Evolutionary conservation across 2,888 invertebrate species (phyloP).

Genomic region (Callosobruchus maculatus): DNA sequence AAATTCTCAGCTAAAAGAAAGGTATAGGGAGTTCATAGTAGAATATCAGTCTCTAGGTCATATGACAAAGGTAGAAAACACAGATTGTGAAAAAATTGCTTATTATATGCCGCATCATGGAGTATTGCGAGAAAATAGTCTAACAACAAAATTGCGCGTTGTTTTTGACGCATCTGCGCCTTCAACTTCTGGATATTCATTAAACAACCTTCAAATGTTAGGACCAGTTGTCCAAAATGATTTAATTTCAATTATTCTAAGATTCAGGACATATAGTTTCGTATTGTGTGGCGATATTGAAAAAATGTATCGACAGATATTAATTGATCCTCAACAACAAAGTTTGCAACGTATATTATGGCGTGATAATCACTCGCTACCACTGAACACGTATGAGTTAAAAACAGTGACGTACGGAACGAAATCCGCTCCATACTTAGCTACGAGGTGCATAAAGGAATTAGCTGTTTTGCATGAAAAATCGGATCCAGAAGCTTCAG

Average conservation of each 20-base stretch:
- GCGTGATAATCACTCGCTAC: constrained; percentile 1
- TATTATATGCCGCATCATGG: constrained; percentile 4
- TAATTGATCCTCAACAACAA: constrained; percentile 4
- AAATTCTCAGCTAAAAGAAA: too few species aligned
- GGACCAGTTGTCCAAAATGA: constrained; percentile 5
- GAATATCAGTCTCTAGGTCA: too few species aligned
- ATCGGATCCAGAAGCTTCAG: constrained; percentile 1
- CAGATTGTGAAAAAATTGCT: too few species aligned
- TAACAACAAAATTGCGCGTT: not conserved
- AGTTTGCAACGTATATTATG: constrained; percentile 11
- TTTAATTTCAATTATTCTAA: constrained; percentile 13
- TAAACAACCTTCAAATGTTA: not conserved
- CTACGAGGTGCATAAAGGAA: constrained; percentile 12
- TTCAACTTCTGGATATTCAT: too few species aligned
- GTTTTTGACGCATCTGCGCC: too few species aligned
- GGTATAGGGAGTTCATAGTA: too few species aligned
- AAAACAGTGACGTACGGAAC: constrained; percentile 16
- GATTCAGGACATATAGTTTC: constrained; percentile 23
- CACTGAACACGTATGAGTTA: not conserved
- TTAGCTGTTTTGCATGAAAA: constrained; percentile 2
- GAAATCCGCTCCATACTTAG: not conserved
- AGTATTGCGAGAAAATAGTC: not conserved
- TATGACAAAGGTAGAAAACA: too few species aligned
- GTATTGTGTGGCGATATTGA: constrained; percentile 29
- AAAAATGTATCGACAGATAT: constrained; percentile 33